Percentiles rank a stretch among this genome's conserved stretches.
phyloP scores from a whole-genome alignment of 2,113 vertebrate genomes.

The Hypomesus transpacificus region DNA sequence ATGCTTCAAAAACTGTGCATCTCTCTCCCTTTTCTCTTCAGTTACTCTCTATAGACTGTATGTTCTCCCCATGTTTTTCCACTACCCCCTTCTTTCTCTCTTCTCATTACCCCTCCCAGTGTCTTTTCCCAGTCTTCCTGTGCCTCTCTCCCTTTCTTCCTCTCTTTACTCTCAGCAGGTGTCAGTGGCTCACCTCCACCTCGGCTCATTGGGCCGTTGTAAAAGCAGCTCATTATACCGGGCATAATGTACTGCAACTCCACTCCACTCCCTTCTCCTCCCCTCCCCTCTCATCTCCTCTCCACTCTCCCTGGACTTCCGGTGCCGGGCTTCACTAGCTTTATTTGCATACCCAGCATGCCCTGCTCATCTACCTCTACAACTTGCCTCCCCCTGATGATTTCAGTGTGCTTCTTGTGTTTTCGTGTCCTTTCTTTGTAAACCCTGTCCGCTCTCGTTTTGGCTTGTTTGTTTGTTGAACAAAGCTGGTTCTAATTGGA shows the following conservation, averaged over 20 bases:
- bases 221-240: slow-evolving; percentile 72
- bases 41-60: background rate
- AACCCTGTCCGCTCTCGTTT: slow-evolving; percentile 69
- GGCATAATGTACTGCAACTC: slow-evolving; percentile 61
- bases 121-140: no score
- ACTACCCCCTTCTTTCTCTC: slow-evolving; percentile 28
- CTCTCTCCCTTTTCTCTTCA: background rate
- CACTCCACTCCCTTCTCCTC: slow-evolving; percentile 36
- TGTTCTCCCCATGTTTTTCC: slow-evolving; percentile 31
- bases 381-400: slow-evolving; percentile 59
- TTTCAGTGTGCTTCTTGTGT: slow-evolving; percentile 65
- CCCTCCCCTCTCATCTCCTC: background rate
- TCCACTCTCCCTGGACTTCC: slow-evolving; percentile 32
- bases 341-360: slow-evolving; percentile 77
- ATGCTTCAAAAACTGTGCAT: background rate
- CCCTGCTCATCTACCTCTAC: slow-evolving; percentile 69
- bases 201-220: slow-evolving; percentile 67
- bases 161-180: slow-evolving; percentile 51
- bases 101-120: slow-evolving; percentile 33
- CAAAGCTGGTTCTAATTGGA: slow-evolving; percentile 79
- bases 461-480: slow-evolving; percentile 76
- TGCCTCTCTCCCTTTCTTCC: slow-evolving; percentile 13
- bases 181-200: slow-evolving; percentile 69
- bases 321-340: slow-evolving; percentile 60
- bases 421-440: slow-evolving; percentile 71